Conservation (phyloP, 2,888 invertebrate species). For the Carpatolechia fugitivella region DNA sequence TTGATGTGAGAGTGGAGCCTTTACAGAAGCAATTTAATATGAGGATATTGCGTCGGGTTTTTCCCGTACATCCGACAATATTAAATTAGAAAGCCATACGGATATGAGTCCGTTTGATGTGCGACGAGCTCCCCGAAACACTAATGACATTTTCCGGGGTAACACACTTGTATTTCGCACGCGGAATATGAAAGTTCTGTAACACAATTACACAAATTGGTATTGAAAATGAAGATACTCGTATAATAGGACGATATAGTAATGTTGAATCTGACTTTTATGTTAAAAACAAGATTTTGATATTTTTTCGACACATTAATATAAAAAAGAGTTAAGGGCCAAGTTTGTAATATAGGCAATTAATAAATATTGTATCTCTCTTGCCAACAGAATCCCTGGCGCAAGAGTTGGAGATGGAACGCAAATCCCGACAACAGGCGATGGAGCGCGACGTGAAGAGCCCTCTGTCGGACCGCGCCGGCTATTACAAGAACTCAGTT, state of each 20-base stretch:
- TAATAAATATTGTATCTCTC: neutral
- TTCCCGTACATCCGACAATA: conserved; percentile 66
- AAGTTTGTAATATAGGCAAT: neutral
- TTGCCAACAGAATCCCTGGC: conserved; percentile 88
- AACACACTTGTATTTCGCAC: conserved; percentile 43
- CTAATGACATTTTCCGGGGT: conserved; percentile 71
- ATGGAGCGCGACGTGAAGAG: conserved; percentile 92
- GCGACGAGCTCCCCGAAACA: conserved; percentile 50
- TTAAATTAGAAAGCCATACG: conserved; percentile 70
- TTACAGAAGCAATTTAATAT: conserved; percentile 63
- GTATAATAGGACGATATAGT: no score
- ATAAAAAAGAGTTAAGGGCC: no score
- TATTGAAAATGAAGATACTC: neutral
- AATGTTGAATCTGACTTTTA: neutral
- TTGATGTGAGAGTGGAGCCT: conserved; percentile 38
- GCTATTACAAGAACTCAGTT: conserved; percentile 94
- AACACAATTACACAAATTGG: conserved; percentile 3
- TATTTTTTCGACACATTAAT: no score
- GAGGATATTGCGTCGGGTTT: conserved; percentile 59
- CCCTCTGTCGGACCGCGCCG: conserved; percentile 88
- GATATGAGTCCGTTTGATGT: conserved; percentile 74
- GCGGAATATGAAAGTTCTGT: conserved; percentile 14
- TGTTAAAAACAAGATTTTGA: neutral
- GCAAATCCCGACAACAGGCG: conserved; percentile 89
- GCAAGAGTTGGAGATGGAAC: conserved; percentile 92